Base-by-base conservation (phyloP, 2,797 vertebrate genomes). In the Serranus cabrilla region DNA sequence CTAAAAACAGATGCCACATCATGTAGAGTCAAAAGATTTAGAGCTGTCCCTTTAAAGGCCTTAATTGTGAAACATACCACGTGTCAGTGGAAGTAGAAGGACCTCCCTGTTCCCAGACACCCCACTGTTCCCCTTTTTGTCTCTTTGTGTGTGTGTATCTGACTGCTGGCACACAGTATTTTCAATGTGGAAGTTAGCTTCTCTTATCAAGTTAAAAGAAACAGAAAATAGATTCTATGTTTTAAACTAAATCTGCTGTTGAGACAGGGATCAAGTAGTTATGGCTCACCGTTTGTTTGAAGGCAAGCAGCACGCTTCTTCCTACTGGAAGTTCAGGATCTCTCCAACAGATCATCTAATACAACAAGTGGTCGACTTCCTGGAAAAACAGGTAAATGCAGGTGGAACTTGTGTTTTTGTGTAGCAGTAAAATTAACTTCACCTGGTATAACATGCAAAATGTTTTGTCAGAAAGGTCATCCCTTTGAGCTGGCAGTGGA, bases 221-320 rank as follows among this genome's bases (percentile, higher is more conserved):
- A 43, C 45, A 42, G 20, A 18, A 20, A 2, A 34, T 12, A 16
- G 11, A 23, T 50, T 42, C 21, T 40, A 13, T 45, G 6, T 21
- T 11, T 45, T 20, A 1, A 27, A 1, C 27, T 20, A 2, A 2
- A 37, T 46, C 20, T 55, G 31, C 47, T 37, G 12, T 3, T 76
- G 21, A 49, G 18, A 57, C 21, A 55, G 10, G n/a, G 27, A 18
- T 43, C 31, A 5, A 2, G 10, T 17, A 11, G 50, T 62, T 13
- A 96, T 96, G 96, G 65, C 95, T 58, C 31, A 90, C 17, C 93
- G 93, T 40, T 84, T 95, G 84, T 96, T 95, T 45, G 95, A 97
- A 77, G 94, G 87, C 5, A 93, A 72, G 47, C 75, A 90, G 2
- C 95, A 96, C 0, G 95, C 94, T 0, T 89, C 89, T 0, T 59